Percentiles rank a stretch among this genome's conserved stretches.
These are phyloP conservation scores for Asarcornis scutulata DNA, from an alignment of 2,113 vertebrate genomes.

Conservation along the genomic window DNA sequence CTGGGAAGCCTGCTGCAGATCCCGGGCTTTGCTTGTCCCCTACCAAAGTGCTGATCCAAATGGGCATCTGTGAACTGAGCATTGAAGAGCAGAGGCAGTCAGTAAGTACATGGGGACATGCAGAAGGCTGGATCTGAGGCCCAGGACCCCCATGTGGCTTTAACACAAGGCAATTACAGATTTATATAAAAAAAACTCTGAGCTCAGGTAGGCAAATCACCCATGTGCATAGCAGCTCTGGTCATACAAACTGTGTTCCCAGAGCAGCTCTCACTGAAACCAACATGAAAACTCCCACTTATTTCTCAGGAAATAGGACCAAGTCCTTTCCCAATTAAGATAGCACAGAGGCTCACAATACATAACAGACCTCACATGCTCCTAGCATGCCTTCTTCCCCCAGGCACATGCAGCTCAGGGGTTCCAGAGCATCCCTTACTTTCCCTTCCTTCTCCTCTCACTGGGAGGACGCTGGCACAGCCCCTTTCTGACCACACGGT, in stretches of 20 bases:
- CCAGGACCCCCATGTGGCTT: background rate
- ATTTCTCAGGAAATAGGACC: background rate
- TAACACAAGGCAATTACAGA: background rate
- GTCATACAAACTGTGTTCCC: background rate
- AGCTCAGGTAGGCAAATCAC: background rate
- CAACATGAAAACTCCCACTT: background rate
- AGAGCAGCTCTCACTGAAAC: background rate
- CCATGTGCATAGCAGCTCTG: background rate
- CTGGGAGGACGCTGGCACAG: background rate
- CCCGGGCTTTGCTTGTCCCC: background rate
- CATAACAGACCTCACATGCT: rapidly evolving
- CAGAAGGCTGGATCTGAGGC: rapidly evolving
- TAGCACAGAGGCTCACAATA: background rate
- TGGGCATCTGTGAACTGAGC: rapidly evolving
- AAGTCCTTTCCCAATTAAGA: background rate
- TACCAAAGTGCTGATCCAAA: background rate
- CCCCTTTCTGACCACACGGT: background rate
- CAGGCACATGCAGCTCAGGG: background rate
- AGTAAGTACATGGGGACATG: no score
- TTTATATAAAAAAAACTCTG: background rate
- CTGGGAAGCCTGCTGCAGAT: background rate
- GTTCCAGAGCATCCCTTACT: background rate
- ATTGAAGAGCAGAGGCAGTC: background rate
- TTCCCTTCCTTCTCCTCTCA: background rate
- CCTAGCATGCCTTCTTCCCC: background rate